Evolutionary conservation across 53 echinoderm and acorn worm species (phyloP).

Genomic region (Henricia sp.): DNA sequence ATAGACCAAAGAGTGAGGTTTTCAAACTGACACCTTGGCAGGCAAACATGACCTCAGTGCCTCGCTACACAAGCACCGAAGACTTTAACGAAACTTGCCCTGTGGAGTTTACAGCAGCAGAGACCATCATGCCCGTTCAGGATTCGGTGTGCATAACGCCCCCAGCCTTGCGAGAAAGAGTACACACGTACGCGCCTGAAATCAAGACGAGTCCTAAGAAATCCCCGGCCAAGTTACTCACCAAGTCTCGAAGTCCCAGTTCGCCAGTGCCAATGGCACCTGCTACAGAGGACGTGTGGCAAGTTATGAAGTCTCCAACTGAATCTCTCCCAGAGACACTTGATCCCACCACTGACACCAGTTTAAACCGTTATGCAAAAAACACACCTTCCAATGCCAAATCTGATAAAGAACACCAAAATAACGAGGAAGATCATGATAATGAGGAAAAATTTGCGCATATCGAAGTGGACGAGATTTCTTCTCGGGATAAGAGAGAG

Average conservation of each 20-base stretch:
- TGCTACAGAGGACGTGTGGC: conserved; percentile 29
- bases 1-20: conserved; percentile 21
- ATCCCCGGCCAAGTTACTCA: conserved; percentile 34
- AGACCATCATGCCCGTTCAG: conserved; percentile 23
- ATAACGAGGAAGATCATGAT: not conserved
- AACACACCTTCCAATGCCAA: not conserved
- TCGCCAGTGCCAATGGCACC: not conserved
- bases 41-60: conserved; percentile 21
- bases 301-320: not conserved
- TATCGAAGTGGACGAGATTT: not conserved
- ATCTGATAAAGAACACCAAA: not conserved
- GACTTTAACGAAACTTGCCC: not conserved
- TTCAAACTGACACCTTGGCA: conserved; percentile 39
- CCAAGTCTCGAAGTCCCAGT: conserved; percentile 27
- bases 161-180: conserved; percentile 26
- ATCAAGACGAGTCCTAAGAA: conserved; percentile 32
- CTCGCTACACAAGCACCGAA: not conserved
- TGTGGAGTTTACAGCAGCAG: conserved; percentile 16
- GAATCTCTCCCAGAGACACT: not conserved
- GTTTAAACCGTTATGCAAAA: not conserved
- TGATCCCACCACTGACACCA: conserved; percentile 12
- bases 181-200: conserved; percentile 29
- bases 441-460: not conserved
- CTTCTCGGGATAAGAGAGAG: not conserved
- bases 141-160: not conserved